Conservation (phyloP, 1,140 invertebrate species). For the Neomicropteryx cornuta region DNA sequence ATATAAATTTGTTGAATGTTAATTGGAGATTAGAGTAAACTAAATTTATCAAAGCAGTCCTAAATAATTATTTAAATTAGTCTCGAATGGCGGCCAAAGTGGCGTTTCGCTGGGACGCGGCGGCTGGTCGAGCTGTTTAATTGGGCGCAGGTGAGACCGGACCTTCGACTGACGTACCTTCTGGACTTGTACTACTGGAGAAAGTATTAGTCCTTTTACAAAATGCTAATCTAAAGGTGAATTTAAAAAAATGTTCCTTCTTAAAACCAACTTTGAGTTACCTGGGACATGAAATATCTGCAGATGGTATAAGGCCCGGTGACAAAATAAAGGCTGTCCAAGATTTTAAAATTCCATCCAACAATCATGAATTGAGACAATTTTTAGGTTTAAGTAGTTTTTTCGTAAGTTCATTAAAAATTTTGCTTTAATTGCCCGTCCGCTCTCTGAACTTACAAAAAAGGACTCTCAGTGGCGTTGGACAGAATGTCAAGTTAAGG, state of each 20-base stretch:
- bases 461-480: constrained; percentile 17
- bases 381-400: constrained; percentile 18
- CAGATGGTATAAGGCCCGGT: constrained; percentile 10
- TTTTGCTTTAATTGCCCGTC: constrained; percentile 15
- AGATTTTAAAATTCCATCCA: constrained; percentile 9
- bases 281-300: constrained; percentile 11
- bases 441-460: constrained; percentile 15
- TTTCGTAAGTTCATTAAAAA: constrained; percentile 16
- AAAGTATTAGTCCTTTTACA: constrained; percentile 12
- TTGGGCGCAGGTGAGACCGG: too few relatives aligned
- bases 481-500: constrained; percentile 15
- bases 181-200: neutral
- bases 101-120: too few relatives aligned
- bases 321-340: constrained; percentile 14
- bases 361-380: constrained; percentile 13
- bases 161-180: constrained; percentile 1
- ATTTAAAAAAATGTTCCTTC: constrained; percentile 20
- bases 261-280: constrained; percentile 9
- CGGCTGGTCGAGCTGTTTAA: too few relatives aligned
- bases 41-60: too few relatives aligned
- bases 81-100: too few relatives aligned
- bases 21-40: too few relatives aligned
- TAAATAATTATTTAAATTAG: too few relatives aligned
- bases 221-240: constrained; percentile 16
- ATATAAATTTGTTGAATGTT: too few relatives aligned